A percentile compares a stretch with the other conserved stretches of the same genome.
Conservation (phyloP, 1,140 invertebrate species). For the Zaprionus vittiger region DNA sequence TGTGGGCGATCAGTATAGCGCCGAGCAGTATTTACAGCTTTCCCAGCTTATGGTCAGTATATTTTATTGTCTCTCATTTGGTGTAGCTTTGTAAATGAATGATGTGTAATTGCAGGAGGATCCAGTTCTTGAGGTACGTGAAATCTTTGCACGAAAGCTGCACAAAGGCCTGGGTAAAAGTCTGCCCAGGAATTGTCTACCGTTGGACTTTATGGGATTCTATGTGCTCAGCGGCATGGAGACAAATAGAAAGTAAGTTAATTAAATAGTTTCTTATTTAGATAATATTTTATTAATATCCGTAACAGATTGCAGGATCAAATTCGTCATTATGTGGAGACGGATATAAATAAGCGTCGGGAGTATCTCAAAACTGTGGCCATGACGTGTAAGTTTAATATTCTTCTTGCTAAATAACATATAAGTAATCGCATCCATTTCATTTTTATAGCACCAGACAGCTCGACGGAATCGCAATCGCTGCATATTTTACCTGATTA, state of each 20-base stretch:
- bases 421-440: neutral
- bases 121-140: constrained; percentile 93
- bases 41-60: constrained; percentile 91
- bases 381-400: constrained; percentile 75
- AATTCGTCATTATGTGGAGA: constrained; percentile 76
- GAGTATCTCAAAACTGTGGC: constrained; percentile 95
- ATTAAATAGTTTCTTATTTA: too few relatives aligned
- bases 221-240: constrained; percentile 95
- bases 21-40: constrained; percentile 97
- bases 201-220: constrained; percentile 98
- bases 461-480: constrained; percentile 88
- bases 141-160: constrained; percentile 95
- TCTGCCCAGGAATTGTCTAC: constrained; percentile 94
- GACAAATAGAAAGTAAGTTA: constrained; percentile 87
- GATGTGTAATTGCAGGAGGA: constrained; percentile 88
- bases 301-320: constrained; percentile 64
- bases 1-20: constrained; percentile 96
- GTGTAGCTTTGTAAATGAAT: neutral
- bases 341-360: constrained; percentile 94
- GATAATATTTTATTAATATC: neutral
- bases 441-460: constrained; percentile 59
- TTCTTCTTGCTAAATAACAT: neutral
- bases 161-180: constrained; percentile 94
- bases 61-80: constrained; percentile 55
- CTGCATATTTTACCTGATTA: constrained; percentile 97